phyloP scores from a whole-genome alignment of 1,140 invertebrate species.

The Harpegnathos saltator region DNA sequence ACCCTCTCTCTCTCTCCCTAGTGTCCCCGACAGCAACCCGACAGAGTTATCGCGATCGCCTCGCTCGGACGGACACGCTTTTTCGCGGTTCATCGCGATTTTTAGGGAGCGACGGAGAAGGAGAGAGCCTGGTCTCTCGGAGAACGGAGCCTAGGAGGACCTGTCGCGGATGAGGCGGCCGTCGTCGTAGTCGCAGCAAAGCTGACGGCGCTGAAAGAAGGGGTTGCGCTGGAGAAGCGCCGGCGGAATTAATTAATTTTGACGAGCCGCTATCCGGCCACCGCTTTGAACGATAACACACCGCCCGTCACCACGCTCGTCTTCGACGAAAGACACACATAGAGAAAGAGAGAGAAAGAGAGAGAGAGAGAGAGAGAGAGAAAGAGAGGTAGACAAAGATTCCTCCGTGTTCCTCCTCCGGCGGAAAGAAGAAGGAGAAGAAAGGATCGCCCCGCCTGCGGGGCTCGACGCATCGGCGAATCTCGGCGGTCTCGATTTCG shows the following conservation, averaged over 20 bases:
- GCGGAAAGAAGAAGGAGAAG: not conserved
- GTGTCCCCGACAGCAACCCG: constrained; percentile 46
- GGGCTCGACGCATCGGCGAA: constrained; percentile 1
- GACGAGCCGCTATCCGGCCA: constrained; percentile 31
- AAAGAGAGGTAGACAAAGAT: not conserved
- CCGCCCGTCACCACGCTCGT: constrained; percentile 5
- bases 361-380: no score
- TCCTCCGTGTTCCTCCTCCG: not conserved
- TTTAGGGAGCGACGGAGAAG: not conserved
- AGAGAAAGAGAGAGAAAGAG: no score
- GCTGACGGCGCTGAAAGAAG: constrained; percentile 54
- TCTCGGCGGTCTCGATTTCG: not conserved
- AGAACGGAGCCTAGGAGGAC: constrained; percentile 18
- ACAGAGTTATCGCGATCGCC: constrained; percentile 60
- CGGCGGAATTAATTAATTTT: constrained; percentile 68
- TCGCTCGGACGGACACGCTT: constrained; percentile 61
- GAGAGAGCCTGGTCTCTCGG: constrained; percentile 11
- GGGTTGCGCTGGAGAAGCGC: not conserved
- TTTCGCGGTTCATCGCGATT: constrained; percentile 58
- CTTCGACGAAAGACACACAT: constrained; percentile 30
- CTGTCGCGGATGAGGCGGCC: constrained; percentile 27
- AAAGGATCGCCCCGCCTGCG: not conserved
- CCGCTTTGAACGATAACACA: constrained; percentile 21
- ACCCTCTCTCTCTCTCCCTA: not conserved
- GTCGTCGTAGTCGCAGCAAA: not conserved